phyloP scores from a whole-genome alignment of 35 echinoderm and acorn worm genomes.

The Strongylocentrotus purpuratus region DNA sequence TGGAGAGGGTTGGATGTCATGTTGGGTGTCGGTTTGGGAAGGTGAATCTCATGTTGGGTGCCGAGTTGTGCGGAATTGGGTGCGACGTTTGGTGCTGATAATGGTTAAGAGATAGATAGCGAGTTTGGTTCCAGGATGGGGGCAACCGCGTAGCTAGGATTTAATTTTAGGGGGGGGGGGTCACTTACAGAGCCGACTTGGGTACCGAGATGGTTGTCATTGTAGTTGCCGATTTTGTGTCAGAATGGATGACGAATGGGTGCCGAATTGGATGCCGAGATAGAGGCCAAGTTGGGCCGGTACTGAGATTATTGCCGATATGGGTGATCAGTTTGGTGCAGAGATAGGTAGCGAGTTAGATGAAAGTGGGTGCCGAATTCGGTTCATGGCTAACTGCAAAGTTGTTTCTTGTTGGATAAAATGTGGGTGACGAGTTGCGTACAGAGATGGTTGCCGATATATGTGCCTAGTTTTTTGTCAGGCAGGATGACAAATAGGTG shows the following conservation, averaged over 20 bases:
- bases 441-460: no score
- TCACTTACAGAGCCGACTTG: background rate
- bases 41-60: background rate
- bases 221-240: background rate
- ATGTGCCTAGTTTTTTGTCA: no score
- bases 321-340: background rate
- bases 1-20: background rate
- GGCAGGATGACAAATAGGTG: no score
- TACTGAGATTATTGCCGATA: background rate
- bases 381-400: no score
- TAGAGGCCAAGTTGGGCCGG: background rate
- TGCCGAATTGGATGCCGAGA: background rate
- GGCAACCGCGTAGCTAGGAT: no score
- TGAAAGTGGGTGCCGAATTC: no score
- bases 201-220: background rate
- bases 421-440: no score
- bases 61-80: background rate
- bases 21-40: background rate
- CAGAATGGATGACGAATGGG: background rate
- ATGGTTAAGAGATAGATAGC: no score
- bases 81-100: no score
- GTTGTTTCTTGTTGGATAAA: no score
- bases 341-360: no score
- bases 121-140: background rate
- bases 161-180: no score